These are phyloP conservation scores for Synanthedon vespiformis DNA, from an alignment of 2,888 invertebrate species.

Conservation along the genomic window DNA sequence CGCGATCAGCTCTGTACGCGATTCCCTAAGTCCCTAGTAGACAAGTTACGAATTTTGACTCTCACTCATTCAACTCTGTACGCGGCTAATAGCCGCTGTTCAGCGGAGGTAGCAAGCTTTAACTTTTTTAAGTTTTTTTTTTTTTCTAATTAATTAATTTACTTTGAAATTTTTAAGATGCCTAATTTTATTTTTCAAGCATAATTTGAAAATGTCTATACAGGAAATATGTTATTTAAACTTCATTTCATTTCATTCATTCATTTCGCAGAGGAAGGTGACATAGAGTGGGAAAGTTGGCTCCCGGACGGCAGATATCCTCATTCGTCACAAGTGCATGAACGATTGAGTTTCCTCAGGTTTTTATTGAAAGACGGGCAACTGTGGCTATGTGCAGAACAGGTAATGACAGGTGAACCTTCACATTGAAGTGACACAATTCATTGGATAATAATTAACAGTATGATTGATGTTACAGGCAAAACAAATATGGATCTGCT, in stretches of 20 bases:
- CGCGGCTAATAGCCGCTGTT: no score
- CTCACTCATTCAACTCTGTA: no score
- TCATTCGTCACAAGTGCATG: constrained; percentile 92
- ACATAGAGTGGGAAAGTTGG: constrained; percentile 82
- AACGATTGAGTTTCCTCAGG: constrained; percentile 91
- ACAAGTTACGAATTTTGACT: no score
- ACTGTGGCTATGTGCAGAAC: constrained; percentile 95
- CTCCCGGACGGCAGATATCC: constrained; percentile 90
- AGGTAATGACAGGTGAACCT: constrained; percentile 45
- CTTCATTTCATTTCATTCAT: no score
- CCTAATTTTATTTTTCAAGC: background rate
- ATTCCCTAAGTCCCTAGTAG: no score
- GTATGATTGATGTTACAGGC: constrained; percentile 62
- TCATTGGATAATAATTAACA: constrained; percentile 4
- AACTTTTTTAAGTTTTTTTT: no score
- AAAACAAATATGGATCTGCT: constrained; percentile 95
- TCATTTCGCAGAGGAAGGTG: constrained; percentile 74
- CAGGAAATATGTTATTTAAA: background rate
- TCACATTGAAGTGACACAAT: background rate
- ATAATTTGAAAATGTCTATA: background rate
- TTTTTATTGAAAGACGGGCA: constrained; percentile 96
- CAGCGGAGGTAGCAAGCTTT: no score
- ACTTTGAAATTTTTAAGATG: no score
- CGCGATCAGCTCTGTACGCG: no score
- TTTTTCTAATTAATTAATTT: no score